A percentile compares a stretch with the other conserved stretches of the same genome.
phyloP scores from a whole-genome alignment of 2,888 invertebrate genomes.

The Eueremaeus valkanovi region DNA sequence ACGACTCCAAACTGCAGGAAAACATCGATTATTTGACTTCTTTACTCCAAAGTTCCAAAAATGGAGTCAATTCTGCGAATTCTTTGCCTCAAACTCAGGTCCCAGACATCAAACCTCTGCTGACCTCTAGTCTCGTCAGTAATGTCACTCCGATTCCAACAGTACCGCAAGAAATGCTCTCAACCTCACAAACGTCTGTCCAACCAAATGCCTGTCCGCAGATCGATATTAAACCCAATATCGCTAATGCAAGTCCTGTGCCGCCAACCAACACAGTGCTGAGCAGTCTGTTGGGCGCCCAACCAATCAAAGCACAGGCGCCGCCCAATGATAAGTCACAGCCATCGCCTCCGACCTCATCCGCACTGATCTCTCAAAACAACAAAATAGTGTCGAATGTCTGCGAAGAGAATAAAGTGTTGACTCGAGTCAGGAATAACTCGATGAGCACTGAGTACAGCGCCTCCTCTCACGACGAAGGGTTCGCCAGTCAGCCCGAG shows the following conservation, averaged over 20 bases:
- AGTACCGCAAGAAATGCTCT: not conserved
- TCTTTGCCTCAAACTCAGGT: not conserved
- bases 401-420: not conserved
- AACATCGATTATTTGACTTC: constrained; percentile 37
- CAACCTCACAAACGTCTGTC: not conserved
- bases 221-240: not conserved
- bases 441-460: constrained; percentile 43
- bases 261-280: not conserved
- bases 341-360: constrained; percentile 27
- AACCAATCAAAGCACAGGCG: not conserved
- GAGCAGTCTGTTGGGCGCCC: not conserved
- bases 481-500: constrained; percentile 64
- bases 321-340: not conserved
- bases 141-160: not conserved
- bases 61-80: not conserved
- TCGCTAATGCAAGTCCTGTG: not conserved
- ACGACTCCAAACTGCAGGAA: constrained; percentile 35
- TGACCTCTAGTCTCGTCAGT: not conserved
- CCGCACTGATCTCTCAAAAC: constrained; percentile 29
- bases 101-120: constrained; percentile 22
- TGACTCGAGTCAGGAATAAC: constrained; percentile 39
- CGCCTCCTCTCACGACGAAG: constrained; percentile 72
- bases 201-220: not conserved
- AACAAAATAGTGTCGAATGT: not conserved
- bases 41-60: not conserved